Conservation (phyloP, 1,140 invertebrate species). For the Pomacea maculata region DNA sequence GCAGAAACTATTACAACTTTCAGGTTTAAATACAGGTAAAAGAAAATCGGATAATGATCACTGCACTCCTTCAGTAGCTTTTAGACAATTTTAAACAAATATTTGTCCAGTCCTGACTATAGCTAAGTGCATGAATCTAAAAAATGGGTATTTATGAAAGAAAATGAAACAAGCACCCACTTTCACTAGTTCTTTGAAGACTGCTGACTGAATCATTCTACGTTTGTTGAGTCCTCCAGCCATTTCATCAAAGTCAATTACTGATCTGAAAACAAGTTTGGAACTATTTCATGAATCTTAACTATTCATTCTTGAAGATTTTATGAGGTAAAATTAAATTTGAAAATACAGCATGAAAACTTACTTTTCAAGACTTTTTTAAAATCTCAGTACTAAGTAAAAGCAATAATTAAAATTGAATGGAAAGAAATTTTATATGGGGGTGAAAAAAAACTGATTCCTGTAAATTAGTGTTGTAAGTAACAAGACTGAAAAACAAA, state of each 20-base stretch:
- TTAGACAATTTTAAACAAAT: no score
- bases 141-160: not conserved
- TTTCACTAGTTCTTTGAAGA: slow-evolving; percentile 98
- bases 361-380: no score
- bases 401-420: not conserved
- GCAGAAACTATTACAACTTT: not conserved
- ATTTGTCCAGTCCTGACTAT: no score
- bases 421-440: not conserved
- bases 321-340: not conserved
- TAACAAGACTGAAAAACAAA: no score
- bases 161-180: slow-evolving; percentile 66
- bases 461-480: no score
- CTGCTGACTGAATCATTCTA: slow-evolving; percentile 98
- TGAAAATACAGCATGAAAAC: not conserved
- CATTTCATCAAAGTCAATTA: slow-evolving; percentile 99
- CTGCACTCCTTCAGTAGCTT: no score
- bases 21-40: not conserved
- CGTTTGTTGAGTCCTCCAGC: slow-evolving; percentile 98
- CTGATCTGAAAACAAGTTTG: slow-evolving; percentile 68
- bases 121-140: not conserved
- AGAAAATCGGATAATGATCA: no score
- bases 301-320: not conserved
- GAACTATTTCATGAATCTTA: not conserved
- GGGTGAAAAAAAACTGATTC: no score
- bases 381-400: not conserved